phyloP scores from a whole-genome alignment of 2,113 vertebrate genomes.

The Crocuta crocuta region DNA sequence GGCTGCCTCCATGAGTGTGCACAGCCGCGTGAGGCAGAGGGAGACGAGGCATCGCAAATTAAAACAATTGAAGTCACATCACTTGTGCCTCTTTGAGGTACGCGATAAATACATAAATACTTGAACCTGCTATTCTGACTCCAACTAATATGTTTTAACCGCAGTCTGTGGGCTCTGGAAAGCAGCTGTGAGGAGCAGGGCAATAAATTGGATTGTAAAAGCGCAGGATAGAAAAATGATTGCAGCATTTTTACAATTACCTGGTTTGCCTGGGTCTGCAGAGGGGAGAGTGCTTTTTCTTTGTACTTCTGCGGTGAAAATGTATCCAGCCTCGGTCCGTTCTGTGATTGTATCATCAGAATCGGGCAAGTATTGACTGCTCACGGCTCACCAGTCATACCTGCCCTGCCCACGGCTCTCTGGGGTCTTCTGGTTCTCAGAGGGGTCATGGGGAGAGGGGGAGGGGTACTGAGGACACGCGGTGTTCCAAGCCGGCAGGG shows the following conservation, averaged over 20 bases:
- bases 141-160: constrained; percentile 27
- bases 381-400: neutral
- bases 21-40: neutral
- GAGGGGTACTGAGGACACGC: neutral
- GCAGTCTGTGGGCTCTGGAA: neutral
- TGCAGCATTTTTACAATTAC: constrained; percentile 68
- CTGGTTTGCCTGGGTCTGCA: neutral
- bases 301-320: neutral
- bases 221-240: constrained; percentile 58
- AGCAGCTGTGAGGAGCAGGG: constrained; percentile 65
- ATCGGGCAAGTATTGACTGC: neutral
- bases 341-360: neutral
- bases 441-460: no score
- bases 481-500: no score
- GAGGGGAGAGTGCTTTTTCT: constrained; percentile 24
- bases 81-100: neutral
- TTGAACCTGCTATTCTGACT: neutral
- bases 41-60: neutral
- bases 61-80: constrained; percentile 51
- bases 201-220: constrained; percentile 68
- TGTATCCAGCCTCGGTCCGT: neutral
- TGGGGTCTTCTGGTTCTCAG: rapidly evolving
- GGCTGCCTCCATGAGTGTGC: rapidly evolving
- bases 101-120: constrained; percentile 35
- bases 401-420: neutral